Conservation (phyloP, 2,888 invertebrate genomes). For the Marasmarcha lunaedactyla region DNA sequence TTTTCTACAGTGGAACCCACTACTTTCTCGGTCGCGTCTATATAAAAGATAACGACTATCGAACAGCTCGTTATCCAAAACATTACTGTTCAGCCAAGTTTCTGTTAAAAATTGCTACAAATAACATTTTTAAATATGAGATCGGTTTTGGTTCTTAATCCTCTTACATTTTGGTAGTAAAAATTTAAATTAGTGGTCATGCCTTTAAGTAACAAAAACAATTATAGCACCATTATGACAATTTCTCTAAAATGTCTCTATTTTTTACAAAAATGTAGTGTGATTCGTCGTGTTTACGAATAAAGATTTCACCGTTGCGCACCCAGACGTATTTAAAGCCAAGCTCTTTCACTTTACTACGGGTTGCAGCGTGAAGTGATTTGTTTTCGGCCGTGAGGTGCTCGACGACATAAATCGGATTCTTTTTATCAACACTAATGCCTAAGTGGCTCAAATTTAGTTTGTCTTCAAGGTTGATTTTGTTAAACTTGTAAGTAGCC, state of each 20-base stretch:
- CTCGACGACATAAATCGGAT: neutral
- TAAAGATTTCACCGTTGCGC: slow-evolving; percentile 9
- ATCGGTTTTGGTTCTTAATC: slow-evolving; percentile 7
- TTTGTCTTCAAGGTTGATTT: too few relatives aligned
- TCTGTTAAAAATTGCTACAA: slow-evolving; percentile 4
- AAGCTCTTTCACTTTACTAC: slow-evolving; percentile 3
- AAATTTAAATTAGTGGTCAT: neutral
- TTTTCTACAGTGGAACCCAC: too few relatives aligned
- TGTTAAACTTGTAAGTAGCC: too few relatives aligned
- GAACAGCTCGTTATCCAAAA: slow-evolving; percentile 6
- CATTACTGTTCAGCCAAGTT: slow-evolving; percentile 7
- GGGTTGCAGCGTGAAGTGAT: too few relatives aligned
- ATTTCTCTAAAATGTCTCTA: too few relatives aligned
- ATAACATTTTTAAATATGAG: slow-evolving; percentile 7
- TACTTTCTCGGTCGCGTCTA: slow-evolving; percentile 10
- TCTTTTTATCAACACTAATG: too few relatives aligned
- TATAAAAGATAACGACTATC: slow-evolving; percentile 9
- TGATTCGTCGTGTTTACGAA: slow-evolving; percentile 7
- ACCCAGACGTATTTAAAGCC: slow-evolving; percentile 12
- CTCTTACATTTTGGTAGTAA: slow-evolving; percentile 10
- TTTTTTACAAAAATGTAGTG: neutral
- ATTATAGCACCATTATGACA: too few relatives aligned
- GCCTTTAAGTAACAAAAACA: too few relatives aligned
- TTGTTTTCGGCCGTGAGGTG: neutral
- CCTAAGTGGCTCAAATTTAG: too few relatives aligned